phyloP scores from a whole-genome alignment of 2,113 vertebrate species.

The Xiphophorus couchianus region DNA sequence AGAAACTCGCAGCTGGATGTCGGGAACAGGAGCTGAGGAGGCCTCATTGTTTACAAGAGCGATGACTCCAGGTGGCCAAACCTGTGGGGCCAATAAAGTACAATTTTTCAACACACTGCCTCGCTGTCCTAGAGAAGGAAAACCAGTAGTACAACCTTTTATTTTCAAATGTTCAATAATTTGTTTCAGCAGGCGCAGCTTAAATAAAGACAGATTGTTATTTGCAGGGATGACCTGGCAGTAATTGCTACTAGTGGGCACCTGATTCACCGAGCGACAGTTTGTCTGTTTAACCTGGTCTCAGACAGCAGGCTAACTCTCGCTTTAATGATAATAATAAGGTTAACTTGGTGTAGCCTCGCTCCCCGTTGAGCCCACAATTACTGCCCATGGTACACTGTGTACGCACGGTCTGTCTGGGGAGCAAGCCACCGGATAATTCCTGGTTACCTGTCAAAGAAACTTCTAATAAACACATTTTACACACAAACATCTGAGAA shows the following conservation, averaged over 20 bases:
- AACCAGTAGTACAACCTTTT: conserved; percentile 28
- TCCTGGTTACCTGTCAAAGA: conserved; percentile 75
- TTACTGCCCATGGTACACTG: conserved; percentile 76
- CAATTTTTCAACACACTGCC: conserved; percentile 24
- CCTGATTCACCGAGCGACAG: conserved; percentile 68
- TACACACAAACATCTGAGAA: conserved; percentile 36
- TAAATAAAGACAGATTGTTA: conserved; percentile 62
- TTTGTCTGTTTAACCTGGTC: conserved; percentile 71
- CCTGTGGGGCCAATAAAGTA: conserved; percentile 19
- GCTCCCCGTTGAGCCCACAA: conserved; percentile 75
- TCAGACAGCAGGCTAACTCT: conserved; percentile 75
- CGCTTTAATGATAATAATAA: conserved; percentile 82
- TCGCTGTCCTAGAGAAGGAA: neutral
- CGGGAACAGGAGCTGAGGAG: conserved; percentile 24
- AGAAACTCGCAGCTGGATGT: conserved; percentile 27
- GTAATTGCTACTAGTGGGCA: conserved; percentile 58
- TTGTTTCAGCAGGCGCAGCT: conserved; percentile 27
- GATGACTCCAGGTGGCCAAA: conserved; percentile 48
- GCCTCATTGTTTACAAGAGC: conserved; percentile 39
- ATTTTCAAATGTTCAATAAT: conserved; percentile 30
- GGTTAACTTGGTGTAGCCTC: conserved; percentile 75
- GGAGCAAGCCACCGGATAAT: conserved; percentile 78
- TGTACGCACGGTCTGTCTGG: conserved; percentile 79
- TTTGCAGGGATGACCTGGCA: conserved; percentile 56
- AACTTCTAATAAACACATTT: conserved; percentile 74